phyloP scores from a whole-genome alignment of 2,797 vertebrate species.

The Myotis findleyi region DNA sequence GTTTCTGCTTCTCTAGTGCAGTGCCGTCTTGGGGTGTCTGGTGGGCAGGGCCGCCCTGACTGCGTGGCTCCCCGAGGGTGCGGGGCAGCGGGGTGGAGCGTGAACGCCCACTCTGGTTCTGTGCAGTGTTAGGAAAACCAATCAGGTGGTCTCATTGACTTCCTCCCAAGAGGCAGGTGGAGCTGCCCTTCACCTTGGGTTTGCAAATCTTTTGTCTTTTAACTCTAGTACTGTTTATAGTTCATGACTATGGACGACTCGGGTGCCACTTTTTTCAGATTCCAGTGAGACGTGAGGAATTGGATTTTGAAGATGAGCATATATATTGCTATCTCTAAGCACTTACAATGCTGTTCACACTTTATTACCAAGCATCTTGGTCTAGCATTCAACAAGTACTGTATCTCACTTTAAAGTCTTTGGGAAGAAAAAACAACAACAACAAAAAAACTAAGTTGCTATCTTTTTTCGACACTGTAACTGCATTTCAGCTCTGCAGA shows the following conservation, averaged over 20 bases:
- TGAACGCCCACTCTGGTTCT: constrained; percentile 61
- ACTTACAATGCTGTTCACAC: constrained; percentile 93
- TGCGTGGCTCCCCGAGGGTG: background rate
- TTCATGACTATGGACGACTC: constrained; percentile 88
- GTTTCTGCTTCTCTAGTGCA: constrained; percentile 85
- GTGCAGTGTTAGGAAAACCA: constrained; percentile 85
- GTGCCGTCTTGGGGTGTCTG: constrained; percentile 66
- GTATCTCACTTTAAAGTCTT: constrained; percentile 93
- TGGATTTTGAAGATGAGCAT: constrained; percentile 86
- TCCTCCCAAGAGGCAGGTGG: constrained; percentile 85
- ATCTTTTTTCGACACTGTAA: constrained; percentile 92
- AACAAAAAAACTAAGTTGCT: constrained; percentile 84
- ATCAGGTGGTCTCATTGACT: constrained; percentile 83
- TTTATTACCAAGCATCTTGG: constrained; percentile 91
- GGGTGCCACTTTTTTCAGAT: constrained; percentile 89
- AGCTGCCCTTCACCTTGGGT: constrained; percentile 83
- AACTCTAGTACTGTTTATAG: constrained; percentile 90
- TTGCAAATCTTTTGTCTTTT: constrained; percentile 86
- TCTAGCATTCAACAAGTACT: constrained; percentile 95
- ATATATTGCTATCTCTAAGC: constrained; percentile 88
- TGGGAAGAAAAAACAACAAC: constrained; percentile 78
- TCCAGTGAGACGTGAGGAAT: constrained; percentile 88
- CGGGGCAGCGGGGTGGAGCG: background rate
- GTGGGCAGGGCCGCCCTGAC: constrained; percentile 8
- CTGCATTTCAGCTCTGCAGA: constrained; percentile 88